Conservation (phyloP, 2,888 invertebrate species). For the Nomada lathburiana region DNA sequence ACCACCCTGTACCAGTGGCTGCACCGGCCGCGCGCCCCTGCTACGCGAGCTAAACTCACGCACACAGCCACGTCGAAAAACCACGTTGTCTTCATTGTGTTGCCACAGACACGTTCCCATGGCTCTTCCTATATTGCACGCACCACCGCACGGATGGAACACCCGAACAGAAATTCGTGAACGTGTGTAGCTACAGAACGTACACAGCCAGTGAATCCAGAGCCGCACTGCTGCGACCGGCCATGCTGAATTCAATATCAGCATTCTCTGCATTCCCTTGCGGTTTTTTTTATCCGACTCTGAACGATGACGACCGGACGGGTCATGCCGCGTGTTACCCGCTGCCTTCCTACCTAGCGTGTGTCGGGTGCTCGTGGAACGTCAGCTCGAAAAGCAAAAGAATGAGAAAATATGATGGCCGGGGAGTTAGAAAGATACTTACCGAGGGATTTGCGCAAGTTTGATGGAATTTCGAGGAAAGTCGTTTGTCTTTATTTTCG, state of each 20-base stretch:
- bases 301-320: slow-evolving; percentile 71
- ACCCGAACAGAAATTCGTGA: slow-evolving; percentile 5
- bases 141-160: background rate
- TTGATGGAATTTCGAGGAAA: background rate
- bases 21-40: slow-evolving; percentile 42
- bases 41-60: slow-evolving; percentile 60
- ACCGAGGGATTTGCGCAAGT: background rate
- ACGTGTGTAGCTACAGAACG: background rate
- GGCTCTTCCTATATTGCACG: slow-evolving; percentile 14
- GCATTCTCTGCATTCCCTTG: slow-evolving; percentile 81
- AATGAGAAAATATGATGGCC: slow-evolving; percentile 1
- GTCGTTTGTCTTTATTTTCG: background rate
- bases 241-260: slow-evolving; percentile 85
- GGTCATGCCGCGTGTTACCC: slow-evolving; percentile 48
- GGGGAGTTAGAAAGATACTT: background rate
- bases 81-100: slow-evolving; percentile 34
- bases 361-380: slow-evolving; percentile 10
- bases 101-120: slow-evolving; percentile 3
- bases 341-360: background rate
- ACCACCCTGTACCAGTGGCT: slow-evolving; percentile 71
- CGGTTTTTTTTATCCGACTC: slow-evolving; percentile 64
- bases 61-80: slow-evolving; percentile 51
- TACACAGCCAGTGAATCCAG: slow-evolving; percentile 56
- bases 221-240: slow-evolving; percentile 77
- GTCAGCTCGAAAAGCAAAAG: background rate